Base-by-base conservation (phyloP, 2,888 invertebrate species). In the Drosophila tanythrix region DNA sequence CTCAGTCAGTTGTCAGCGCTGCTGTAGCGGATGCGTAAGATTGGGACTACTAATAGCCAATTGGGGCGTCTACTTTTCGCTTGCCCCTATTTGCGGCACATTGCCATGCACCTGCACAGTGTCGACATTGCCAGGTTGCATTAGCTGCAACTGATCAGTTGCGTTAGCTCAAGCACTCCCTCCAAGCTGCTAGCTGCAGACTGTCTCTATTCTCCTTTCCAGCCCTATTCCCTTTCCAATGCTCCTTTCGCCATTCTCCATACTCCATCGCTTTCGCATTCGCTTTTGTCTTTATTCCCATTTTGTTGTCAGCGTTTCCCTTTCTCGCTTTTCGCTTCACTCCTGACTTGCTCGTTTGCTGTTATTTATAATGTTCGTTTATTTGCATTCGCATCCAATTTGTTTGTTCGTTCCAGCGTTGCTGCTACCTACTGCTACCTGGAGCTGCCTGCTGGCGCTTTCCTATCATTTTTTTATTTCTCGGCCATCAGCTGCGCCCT, bases 351-450 rank as follows among this genome's bases (percentile, higher is more conserved):
- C 61, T 66, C 67, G 70, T 66, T 82, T 83, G 77, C 83, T 89
- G 90, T 89, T 89, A 87, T 90, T 90, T 90, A 88, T 88, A 88
- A 90, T 91, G 90, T 91, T 90, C 89, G 89, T 91, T 90, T 91
- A 90, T 91, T 90, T 90, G 88, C 91, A 90, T 90, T 91, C 88
- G 86, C 91, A 91, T 91, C 90, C 91, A 90, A 91, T 90, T 90
- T 91, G 89, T 85, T 90, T 80, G 80, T 79, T 77, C 72, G 78
- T 69, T 69, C 53, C 66, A 73, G 53, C 71, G 36, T 52, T 66
- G 43, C 38, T 52, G 50, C 43, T 68, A 56, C 73, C 62, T 71
- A 56, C 61, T 60, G 33, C 74, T 46, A 36, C 76, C 57, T 72
- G 62, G 13, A 6, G 29, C 52, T 43, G n/a, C n/a, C 29, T 51